These are phyloP conservation scores for Gastracanthus pulcherrimus DNA, from an alignment of 2,888 invertebrate species.

Conservation along the genomic window DNA sequence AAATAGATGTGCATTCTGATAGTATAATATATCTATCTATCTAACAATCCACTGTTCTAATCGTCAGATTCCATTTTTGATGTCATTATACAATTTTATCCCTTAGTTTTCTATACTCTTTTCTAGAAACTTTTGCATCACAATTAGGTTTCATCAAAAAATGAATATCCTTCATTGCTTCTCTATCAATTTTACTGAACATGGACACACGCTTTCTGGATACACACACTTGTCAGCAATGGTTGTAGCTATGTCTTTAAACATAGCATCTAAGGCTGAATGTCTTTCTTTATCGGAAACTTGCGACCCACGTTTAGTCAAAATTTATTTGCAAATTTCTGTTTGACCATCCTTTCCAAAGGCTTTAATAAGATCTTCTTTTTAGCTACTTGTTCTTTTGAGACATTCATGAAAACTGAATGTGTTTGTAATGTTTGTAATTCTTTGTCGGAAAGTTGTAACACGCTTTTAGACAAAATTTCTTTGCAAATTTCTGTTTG, in stretches of 20 bases:
- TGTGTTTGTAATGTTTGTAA: conserved; percentile 97
- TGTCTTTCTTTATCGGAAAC: conserved; percentile 99
- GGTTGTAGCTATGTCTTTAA: conserved; percentile 96
- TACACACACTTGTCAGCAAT: conserved; percentile 97
- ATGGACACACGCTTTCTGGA: conserved; percentile 97
- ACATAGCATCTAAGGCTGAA: conserved; percentile 90
- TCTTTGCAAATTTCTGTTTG: conserved; percentile 95
- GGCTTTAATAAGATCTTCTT: conserved; percentile 94
- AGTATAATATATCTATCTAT: too few relatives aligned
- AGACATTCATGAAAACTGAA: conserved; percentile 97
- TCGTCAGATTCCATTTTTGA: conserved; percentile 91
- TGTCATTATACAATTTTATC: conserved; percentile 87
- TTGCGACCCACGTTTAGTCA: conserved; percentile 97
- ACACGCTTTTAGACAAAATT: conserved; percentile 96
- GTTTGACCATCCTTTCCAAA: conserved; percentile 95
- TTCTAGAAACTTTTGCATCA: conserved; percentile 92
- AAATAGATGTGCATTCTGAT: too few relatives aligned
- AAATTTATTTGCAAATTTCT: conserved; percentile 95
- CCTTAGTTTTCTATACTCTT: conserved; percentile 89
- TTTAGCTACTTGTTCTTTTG: conserved; percentile 99
- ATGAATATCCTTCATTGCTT: conserved; percentile 97
- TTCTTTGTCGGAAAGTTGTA: conserved; percentile 99
- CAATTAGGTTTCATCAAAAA: conserved; percentile 95
- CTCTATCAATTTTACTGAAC: conserved; percentile 97
- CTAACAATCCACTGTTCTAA: conserved; percentile 89